phyloP scores from a whole-genome alignment of 2,797 vertebrate genomes.

The Gastrophryne carolinensis region DNA sequence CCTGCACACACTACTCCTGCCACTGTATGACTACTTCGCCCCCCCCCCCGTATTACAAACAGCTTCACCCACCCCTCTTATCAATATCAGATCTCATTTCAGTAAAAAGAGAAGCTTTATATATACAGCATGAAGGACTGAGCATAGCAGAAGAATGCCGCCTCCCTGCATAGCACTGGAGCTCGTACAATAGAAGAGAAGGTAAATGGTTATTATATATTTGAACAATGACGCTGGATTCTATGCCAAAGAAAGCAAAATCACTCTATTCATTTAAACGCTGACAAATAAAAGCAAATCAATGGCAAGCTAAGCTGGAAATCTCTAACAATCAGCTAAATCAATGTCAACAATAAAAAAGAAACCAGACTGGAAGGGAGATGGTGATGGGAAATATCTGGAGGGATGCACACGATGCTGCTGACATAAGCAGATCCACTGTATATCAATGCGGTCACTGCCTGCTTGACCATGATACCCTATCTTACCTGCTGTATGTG shows the following conservation, averaged over 20 bases:
- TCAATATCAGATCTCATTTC: too few species aligned
- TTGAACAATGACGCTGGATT: slow-evolving; percentile 14
- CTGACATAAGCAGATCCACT: neutral
- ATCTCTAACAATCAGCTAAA: neutral
- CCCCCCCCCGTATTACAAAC: too few species aligned
- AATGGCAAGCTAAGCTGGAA: slow-evolving; percentile 10
- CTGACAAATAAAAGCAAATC: slow-evolving; percentile 34
- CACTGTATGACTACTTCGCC: too few species aligned
- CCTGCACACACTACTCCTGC: too few species aligned
- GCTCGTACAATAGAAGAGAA: neutral
- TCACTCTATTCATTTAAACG: slow-evolving; percentile 2
- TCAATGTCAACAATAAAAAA: slow-evolving; percentile 1
- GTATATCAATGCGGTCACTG: neutral
- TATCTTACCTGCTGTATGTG: too few species aligned
- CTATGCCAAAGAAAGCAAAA: slow-evolving; percentile 20
- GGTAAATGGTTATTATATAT: slow-evolving; percentile 5
- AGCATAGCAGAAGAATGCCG: neutral
- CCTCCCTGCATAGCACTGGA: neutral
- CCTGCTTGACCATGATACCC: neutral
- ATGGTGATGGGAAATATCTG: neutral
- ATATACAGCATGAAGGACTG: neutral
- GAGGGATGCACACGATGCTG: neutral
- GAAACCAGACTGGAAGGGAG: neutral
- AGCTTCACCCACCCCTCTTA: too few species aligned
- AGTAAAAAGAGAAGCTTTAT: neutral